Base-by-base conservation (phyloP, 2,113 vertebrate genomes). In the Pithys albifrons region DNA sequence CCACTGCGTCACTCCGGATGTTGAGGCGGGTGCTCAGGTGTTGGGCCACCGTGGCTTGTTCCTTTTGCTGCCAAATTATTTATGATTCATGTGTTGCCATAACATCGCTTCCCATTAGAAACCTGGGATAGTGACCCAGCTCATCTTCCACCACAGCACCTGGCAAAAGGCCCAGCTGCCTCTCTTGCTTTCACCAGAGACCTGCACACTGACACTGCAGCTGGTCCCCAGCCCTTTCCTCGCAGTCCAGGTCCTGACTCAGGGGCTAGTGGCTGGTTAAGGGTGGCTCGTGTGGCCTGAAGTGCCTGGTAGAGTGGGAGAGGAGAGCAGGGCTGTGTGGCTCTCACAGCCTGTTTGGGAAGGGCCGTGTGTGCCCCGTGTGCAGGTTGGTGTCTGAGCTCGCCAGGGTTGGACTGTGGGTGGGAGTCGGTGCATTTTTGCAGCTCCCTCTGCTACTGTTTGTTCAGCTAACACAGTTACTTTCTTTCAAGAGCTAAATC, bases 401-500 rank as follows among this genome's bases (percentile, higher is more conserved):
- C 3, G 0, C 23, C 55, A 11, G 73, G 55, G 55, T 31, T 43
- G 0, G 1, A 81, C 81, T n/a, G 46, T n/a, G 69, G 58, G 22
- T 67, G 66, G 62, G 74, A 9, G 27, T 67, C 51, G 77, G 43
- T 51, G 59, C 7, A 4, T 70, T 92, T 76, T 58, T 93, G 72
- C 43, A 80, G 90, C 93, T 83, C 91, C 64, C 57, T 78, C 71
- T 59, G 55, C 88, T 92, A 87, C 94, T 96, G 95, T 95, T 96
- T 96, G 81, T 93, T 97, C 92, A 91, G 93, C 91, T 88, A 90
- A 95, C 85, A 66, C 83, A 81, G 69, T 93, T 78, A 71, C 87
- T 91, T 89, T 87, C 92, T 85, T 91, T 96, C 92, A 81, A 73
- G 86, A 92, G 86, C 92, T 89, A 94, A 92, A 93, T 94, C 86